phyloP scores from a whole-genome alignment of 2,888 invertebrate genomes.

The Helleia helle region DNA sequence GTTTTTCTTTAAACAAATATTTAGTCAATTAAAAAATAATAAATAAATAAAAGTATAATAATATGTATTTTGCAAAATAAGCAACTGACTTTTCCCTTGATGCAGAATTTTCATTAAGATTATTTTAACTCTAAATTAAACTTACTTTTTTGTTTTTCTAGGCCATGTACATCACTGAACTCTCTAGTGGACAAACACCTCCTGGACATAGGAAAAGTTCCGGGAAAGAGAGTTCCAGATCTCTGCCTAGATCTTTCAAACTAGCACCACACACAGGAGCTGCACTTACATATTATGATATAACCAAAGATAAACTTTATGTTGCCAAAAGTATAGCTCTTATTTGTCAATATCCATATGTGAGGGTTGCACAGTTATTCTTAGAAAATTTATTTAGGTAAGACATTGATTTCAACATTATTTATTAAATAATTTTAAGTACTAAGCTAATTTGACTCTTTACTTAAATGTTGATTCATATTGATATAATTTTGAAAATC shows the following conservation, averaged over 20 bases:
- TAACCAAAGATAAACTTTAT: constrained; percentile 93
- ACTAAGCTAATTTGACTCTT: no score
- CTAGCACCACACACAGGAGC: constrained; percentile 84
- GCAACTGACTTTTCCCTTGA: not conserved
- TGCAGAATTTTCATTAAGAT: no score
- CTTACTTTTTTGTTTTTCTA: constrained; percentile 45
- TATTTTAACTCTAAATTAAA: no score
- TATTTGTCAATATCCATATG: constrained; percentile 92
- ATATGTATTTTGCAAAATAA: not conserved
- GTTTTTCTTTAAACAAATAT: no score
- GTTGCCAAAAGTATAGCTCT: constrained; percentile 97
- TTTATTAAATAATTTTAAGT: no score
- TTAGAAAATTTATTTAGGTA: constrained; percentile 90
- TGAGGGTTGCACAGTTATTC: constrained; percentile 89
- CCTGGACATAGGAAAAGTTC: constrained; percentile 74
- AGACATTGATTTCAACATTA: constrained; percentile 28
- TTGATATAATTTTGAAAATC: no score
- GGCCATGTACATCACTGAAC: constrained; percentile 92
- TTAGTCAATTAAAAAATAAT: no score
- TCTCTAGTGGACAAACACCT: constrained; percentile 85
- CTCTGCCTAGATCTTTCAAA: constrained; percentile 92
- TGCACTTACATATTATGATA: constrained; percentile 91
- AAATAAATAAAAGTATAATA: no score
- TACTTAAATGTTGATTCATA: no score
- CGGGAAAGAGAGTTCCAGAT: constrained; percentile 83